Evolutionary conservation across 2,888 invertebrate species (phyloP), one percentile per base, ranked within the genome.

Genomic region (Icerya purchasi): DNA sequence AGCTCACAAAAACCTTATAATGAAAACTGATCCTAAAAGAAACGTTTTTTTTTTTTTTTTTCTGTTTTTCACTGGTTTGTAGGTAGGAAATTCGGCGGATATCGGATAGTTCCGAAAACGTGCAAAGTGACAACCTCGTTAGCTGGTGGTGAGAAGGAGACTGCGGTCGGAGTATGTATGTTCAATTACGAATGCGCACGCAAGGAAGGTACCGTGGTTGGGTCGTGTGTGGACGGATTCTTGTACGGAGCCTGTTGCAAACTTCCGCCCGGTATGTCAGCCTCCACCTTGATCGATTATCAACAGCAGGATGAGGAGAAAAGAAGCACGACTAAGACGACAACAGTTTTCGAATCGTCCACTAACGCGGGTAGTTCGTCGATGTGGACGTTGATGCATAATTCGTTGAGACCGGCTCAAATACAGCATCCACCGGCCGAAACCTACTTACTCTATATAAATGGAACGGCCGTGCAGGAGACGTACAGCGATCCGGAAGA

Each of bases 161-260:
- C 76, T 65, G 83, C 84, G 1, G 82, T 82, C 51, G 85, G 84
- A 50, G 82, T 88, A 68, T 91, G 91, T 72, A 91, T 91, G 91
- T 92, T 91, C 75, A 90, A 91, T 73, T 87, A 88, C 68, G 89
- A 91, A 69, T 91, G 91, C 69, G 76, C 77, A 1, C 82, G 83
- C 65, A 75, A 86, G 63, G 80, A 80, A 0, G 91, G 91, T 0
- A 81, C 84, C 69, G 84, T 89, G 65, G 86, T 91, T 0, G 89
- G 90, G 0, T 84, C 90, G 1, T 92, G 91, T 68, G 87, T 90
- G 83, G 90, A 91, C 68, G 88, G 91, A 0, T 88, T 88, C 70
- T 76, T 88, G n/a, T 90, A 90, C 67, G 91, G 91, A 1, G 87
- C 91, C 1, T 92, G 91, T 71, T 92, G 91, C 68, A 83, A 85